These are phyloP conservation scores for Caenorhabditis macrosperma DNA, from an alignment of 2,888 invertebrate genomes.

Conservation along the genomic window DNA sequence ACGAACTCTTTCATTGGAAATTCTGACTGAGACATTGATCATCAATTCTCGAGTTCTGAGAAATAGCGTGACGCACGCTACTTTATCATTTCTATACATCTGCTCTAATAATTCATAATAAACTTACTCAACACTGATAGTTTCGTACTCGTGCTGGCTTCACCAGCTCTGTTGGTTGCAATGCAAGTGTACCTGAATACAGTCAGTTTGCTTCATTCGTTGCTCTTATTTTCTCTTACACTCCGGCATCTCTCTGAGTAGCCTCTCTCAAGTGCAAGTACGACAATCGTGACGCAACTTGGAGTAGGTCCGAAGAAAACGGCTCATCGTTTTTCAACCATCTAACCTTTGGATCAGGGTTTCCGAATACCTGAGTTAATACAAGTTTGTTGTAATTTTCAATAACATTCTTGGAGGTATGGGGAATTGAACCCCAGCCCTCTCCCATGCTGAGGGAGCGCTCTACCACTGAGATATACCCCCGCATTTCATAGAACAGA, in stretches of 20 bases:
- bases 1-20: conserved; percentile 15
- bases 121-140: conserved; percentile 84
- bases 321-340: conserved; percentile 83
- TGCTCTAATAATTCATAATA: background rate
- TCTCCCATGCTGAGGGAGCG: conserved; percentile 75
- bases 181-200: conserved; percentile 83
- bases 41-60: conserved; percentile 1
- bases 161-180: conserved; percentile 84
- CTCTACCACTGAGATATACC: conserved; percentile 74
- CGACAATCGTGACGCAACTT: conserved; percentile 60
- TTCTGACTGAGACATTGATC: conserved; percentile 10
- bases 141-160: conserved; percentile 82
- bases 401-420: conserved; percentile 59
- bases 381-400: too few species aligned
- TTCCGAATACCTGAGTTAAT: conserved; percentile 79
- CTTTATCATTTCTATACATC: conserved; percentile 1
- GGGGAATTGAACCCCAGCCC: conserved; percentile 71
- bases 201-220: background rate
- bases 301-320: conserved; percentile 75
- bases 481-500: conserved; percentile 35
- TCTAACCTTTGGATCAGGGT: conserved; percentile 80
- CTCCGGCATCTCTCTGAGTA: conserved; percentile 67
- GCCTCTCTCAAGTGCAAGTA: conserved; percentile 75
- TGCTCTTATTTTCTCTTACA: conserved; percentile 28
- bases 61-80: conserved; percentile 45